These are phyloP conservation scores for Archocentrus centrarchus DNA, from an alignment of 2,113 vertebrate genomes.

Conservation along the genomic window DNA sequence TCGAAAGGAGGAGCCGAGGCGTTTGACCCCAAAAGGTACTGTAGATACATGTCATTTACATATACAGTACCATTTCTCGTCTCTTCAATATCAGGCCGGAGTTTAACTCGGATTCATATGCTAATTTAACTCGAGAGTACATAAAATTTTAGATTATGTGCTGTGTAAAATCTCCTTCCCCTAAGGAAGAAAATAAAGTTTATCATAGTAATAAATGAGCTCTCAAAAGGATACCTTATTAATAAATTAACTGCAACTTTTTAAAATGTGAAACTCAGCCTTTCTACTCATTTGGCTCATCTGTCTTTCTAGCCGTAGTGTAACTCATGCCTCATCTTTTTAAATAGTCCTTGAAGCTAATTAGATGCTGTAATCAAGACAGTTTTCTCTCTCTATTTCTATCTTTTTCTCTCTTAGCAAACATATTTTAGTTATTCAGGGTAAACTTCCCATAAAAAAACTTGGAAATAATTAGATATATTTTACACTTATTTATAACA, in stretches of 20 bases:
- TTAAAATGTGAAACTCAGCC: neutral
- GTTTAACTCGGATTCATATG: neutral
- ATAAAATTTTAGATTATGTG: neutral
- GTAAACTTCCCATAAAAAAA: neutral
- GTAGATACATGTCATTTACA: neutral
- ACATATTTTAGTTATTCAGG: neutral
- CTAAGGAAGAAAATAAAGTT: neutral
- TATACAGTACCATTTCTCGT: neutral
- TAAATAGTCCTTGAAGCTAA: neutral
- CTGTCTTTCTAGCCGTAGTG: neutral
- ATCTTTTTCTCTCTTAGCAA: neutral
- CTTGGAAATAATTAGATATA: too few relatives aligned
- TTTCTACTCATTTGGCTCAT: neutral
- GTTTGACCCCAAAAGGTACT: constrained; percentile 97
- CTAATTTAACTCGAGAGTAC: neutral
- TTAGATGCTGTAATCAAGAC: neutral
- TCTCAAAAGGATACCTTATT: neutral
- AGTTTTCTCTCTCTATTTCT: neutral
- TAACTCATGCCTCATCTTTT: neutral
- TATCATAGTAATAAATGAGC: neutral
- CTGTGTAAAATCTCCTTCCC: neutral
- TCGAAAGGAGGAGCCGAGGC: constrained; percentile 96
- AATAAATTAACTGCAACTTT: neutral
- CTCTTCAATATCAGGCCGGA: neutral
- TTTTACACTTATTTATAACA: neutral